Evolutionary conservation across 2,113 vertebrate species (phyloP).

Genomic region (Urocolius indicus): DNA sequence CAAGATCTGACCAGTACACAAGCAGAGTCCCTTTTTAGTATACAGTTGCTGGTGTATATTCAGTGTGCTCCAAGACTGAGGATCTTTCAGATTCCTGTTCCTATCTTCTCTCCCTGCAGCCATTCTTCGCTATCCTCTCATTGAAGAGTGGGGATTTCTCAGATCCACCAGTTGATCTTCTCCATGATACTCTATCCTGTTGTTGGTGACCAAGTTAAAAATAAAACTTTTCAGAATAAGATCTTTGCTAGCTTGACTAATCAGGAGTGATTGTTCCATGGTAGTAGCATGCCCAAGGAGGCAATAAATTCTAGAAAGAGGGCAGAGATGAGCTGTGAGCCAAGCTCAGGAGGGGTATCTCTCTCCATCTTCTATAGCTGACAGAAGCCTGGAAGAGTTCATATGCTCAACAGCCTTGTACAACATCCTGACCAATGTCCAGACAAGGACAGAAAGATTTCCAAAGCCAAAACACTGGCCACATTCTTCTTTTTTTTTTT

Average conservation of each 20-base stretch:
- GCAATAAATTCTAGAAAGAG: not conserved
- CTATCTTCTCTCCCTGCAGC: not conserved
- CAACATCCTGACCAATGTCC: not conserved
- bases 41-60: not conserved
- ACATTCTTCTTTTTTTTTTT: no score
- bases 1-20: not conserved
- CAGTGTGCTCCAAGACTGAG: not conserved
- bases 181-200: not conserved
- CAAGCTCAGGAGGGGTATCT: not conserved
- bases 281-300: not conserved
- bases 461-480: not conserved
- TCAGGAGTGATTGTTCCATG: not conserved
- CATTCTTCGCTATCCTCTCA: not conserved
- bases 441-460: not conserved
- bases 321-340: not conserved
- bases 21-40: not conserved
- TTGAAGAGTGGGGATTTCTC: not conserved
- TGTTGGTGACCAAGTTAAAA: not conserved
- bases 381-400: not conserved
- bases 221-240: not conserved
- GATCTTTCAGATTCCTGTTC: not conserved
- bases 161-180: not conserved
- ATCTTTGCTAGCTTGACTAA: not conserved
- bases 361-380: not conserved
- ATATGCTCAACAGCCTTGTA: not conserved